Conservation (phyloP, 2,888 invertebrate species). For the Napeogenes sylphis region DNA sequence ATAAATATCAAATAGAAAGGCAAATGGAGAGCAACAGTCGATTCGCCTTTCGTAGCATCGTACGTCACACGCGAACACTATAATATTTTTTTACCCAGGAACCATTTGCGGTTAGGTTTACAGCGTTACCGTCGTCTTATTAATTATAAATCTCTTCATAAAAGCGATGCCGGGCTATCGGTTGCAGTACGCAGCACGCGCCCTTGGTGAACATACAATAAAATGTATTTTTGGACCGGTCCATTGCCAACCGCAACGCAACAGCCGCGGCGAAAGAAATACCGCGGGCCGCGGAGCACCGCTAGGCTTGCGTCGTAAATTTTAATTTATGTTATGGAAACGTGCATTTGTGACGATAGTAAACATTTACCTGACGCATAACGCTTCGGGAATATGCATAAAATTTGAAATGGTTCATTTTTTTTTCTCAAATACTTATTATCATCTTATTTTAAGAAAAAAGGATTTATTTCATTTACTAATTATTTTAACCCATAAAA, state of each 20-base stretch:
- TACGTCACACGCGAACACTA: conserved; percentile 27
- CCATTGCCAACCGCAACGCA: conserved; percentile 70
- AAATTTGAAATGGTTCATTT: too few species aligned
- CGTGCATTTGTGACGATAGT: conserved; percentile 41
- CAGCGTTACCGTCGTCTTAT: conserved; percentile 48
- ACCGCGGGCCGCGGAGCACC: conserved; percentile 45
- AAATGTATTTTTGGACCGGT: conserved; percentile 70
- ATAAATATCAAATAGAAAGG: conserved; percentile 23
- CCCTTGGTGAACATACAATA: conserved; percentile 72
- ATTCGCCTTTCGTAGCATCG: conserved; percentile 16
- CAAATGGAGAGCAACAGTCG: conserved; percentile 12
- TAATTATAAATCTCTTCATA: conserved; percentile 62
- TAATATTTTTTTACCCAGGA: conserved; percentile 43
- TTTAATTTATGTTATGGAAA: conserved; percentile 44
- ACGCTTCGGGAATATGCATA: neutral
- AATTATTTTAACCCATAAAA: too few species aligned
- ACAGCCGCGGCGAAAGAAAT: conserved; percentile 62
- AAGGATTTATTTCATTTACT: too few species aligned
- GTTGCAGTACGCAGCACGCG: conserved; percentile 45
- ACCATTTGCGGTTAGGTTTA: conserved; percentile 57
- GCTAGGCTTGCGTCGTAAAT: conserved; percentile 46
- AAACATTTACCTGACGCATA: conserved; percentile 37
- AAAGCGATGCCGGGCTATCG: conserved; percentile 34
- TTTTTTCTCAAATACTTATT: too few species aligned
- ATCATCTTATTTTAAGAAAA: too few species aligned